These are phyloP conservation scores for Drosophila prolongata DNA, from an alignment of 2,888 invertebrate genomes.

Conservation along the genomic window DNA sequence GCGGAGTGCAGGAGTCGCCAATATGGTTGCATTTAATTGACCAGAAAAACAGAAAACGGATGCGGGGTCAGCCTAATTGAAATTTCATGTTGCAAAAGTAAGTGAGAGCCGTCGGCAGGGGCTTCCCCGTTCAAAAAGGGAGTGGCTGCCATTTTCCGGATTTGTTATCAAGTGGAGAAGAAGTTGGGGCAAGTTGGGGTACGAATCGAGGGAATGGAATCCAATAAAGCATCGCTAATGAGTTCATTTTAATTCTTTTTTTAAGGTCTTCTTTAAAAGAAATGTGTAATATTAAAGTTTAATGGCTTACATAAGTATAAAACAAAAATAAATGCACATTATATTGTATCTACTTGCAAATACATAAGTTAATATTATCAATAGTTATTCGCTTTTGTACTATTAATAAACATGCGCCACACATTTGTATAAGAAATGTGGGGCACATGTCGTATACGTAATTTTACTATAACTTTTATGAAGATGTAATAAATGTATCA, in stretches of 20 bases:
- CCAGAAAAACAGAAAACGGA: slow-evolving; percentile 72
- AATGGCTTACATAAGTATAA: too few relatives aligned
- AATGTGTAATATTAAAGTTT: too few relatives aligned
- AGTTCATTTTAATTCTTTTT: background rate
- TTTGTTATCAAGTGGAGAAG: slow-evolving; percentile 25
- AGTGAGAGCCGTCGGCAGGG: slow-evolving; percentile 53
- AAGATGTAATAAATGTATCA: too few relatives aligned
- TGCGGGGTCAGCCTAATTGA: slow-evolving; percentile 78
- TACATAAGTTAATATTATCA: too few relatives aligned
- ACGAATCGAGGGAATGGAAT: background rate
- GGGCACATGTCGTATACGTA: too few relatives aligned
- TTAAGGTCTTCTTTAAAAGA: too few relatives aligned
- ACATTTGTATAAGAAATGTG: too few relatives aligned
- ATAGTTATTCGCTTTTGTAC: too few relatives aligned
- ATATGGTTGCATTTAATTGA: slow-evolving; percentile 77
- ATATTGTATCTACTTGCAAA: too few relatives aligned
- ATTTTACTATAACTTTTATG: too few relatives aligned
- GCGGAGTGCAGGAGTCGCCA: slow-evolving; percentile 37
- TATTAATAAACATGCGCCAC: too few relatives aligned
- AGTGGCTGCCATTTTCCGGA: slow-evolving; percentile 8
- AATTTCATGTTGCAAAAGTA: slow-evolving; percentile 79
- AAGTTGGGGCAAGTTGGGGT: background rate
- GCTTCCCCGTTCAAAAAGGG: background rate
- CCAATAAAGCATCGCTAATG: background rate
- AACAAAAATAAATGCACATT: too few relatives aligned